Conservation (phyloP, 2,888 invertebrate genomes). For the Nemotelus nigrinus region DNA sequence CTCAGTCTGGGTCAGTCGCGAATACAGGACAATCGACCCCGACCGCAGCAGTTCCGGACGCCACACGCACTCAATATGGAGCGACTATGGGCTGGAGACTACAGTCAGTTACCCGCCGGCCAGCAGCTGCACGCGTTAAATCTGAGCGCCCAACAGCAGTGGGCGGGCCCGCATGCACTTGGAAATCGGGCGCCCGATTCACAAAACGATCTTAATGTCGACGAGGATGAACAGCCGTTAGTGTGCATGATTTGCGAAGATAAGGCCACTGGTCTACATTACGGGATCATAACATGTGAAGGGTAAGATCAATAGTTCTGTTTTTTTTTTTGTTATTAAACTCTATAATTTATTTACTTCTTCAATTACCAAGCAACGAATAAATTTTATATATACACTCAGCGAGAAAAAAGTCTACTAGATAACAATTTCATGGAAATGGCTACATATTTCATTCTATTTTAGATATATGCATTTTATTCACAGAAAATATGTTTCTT, state of each 20-base stretch:
- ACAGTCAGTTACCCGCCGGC: conserved; percentile 83
- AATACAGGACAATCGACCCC: conserved; percentile 65
- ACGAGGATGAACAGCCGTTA: conserved; percentile 92
- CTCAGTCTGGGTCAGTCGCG: conserved; percentile 79
- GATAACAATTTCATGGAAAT: too few relatives aligned
- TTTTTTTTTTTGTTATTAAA: not conserved
- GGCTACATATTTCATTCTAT: too few relatives aligned
- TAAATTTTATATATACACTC: too few relatives aligned
- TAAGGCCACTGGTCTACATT: conserved; percentile 96
- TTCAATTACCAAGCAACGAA: too few relatives aligned
- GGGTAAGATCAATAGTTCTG: conserved; percentile 67
- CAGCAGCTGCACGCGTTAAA: conserved; percentile 84
- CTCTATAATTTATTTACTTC: not conserved
- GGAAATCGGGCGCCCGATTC: conserved; percentile 57
- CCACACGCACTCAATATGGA: conserved; percentile 87
- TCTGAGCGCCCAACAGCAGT: conserved; percentile 71
- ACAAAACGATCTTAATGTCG: conserved; percentile 63
- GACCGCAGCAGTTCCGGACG: conserved; percentile 66
- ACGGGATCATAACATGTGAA: conserved; percentile 99
- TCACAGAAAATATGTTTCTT: too few relatives aligned
- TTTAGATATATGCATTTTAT: too few relatives aligned
- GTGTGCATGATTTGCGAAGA: conserved; percentile 99
- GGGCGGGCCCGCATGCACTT: conserved; percentile 60
- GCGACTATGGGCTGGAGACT: conserved; percentile 88
- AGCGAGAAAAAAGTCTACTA: too few relatives aligned